Evolutionary conservation across 2,888 invertebrate species (phyloP), one percentile per base, ranked within the genome.

Genomic region (Tachina grossa): DNA sequence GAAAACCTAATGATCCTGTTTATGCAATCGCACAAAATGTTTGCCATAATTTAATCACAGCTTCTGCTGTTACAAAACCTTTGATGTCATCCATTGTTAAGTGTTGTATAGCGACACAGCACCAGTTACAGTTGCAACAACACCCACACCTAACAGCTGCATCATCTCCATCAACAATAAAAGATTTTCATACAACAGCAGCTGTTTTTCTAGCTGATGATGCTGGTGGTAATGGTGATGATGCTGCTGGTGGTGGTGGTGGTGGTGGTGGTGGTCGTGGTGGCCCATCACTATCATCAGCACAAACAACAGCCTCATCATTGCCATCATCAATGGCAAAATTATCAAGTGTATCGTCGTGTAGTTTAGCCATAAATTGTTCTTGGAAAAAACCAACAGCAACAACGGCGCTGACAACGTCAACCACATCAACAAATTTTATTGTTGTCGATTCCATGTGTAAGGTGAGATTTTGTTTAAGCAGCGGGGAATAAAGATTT

Each of bases 1-100:
- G 87, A 77, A 87, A 87, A 87, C 86, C 87, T 66, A 88, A 84
- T 80, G 91, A 92, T 87, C 92, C 92, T 68, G 89, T 92, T 87
- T 92, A 92, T 88, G 92, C 92, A 53, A 92, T 90, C 88, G 92
- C 92, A 90, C 91, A 92, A 90, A 92, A 91, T 87, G 85, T 88
- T 87, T 88, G 90, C 87, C 89, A 89, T 85, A 90, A 88, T 86
- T 89, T 91, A 88, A 89, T 88, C 75, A 89, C 90, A 83, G 90
- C 91, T 72, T 87, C 89, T 75, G 91, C 90, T 79, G 84, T 91
- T 45, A 90, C 90, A 65, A 88, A 91, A 88, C 88, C 90, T 75
- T 87, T 91, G 87, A 89, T 89, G 89, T 89, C 90, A 78, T 88
- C 88, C 83, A 90, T 89, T 75, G 88, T 87, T 83, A 89, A 89